Evolutionary conservation across 2,888 invertebrate species (phyloP).

Genomic region (Cerastoderma edule): DNA sequence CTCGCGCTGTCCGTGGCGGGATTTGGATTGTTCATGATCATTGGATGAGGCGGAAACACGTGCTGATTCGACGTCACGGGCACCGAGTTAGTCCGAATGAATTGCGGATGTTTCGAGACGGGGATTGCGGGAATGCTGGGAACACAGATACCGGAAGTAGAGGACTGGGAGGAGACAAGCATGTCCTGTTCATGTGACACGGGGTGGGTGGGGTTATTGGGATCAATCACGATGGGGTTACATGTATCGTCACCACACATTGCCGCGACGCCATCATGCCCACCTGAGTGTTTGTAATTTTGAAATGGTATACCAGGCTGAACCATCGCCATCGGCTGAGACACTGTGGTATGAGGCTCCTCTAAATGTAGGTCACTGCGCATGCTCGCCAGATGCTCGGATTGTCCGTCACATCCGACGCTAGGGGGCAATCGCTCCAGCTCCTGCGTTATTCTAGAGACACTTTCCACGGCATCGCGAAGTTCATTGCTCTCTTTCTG

Average conservation of each 20-base stretch:
- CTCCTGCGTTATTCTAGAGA: slow-evolving; percentile 16
- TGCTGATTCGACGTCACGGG: slow-evolving; percentile 34
- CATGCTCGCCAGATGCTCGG: too few relatives aligned
- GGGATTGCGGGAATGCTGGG: not conserved
- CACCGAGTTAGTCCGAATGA: slow-evolving; percentile 37
- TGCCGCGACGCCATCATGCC: not conserved
- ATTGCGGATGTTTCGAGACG: slow-evolving; percentile 38
- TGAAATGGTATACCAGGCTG: not conserved
- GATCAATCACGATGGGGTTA: not conserved
- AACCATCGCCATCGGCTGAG: not conserved
- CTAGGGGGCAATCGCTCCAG: too few relatives aligned
- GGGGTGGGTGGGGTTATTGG: not conserved
- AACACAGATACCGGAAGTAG: slow-evolving; percentile 11
- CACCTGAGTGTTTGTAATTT: not conserved
- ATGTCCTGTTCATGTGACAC: not conserved
- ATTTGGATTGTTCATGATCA: too few relatives aligned
- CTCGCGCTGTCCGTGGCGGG: not conserved
- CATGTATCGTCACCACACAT: not conserved
- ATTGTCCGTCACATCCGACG: too few relatives aligned
- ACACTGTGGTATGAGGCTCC: slow-evolving; percentile 1
- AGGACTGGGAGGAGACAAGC: slow-evolving; percentile 2
- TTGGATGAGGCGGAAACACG: not conserved
- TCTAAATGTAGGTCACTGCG: not conserved
- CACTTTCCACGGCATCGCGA: slow-evolving; percentile 35
- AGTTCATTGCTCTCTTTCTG: slow-evolving; percentile 28